These are phyloP conservation scores for Motacilla alba DNA, from an alignment of 2,113 vertebrate genomes.

Conservation along the genomic window DNA sequence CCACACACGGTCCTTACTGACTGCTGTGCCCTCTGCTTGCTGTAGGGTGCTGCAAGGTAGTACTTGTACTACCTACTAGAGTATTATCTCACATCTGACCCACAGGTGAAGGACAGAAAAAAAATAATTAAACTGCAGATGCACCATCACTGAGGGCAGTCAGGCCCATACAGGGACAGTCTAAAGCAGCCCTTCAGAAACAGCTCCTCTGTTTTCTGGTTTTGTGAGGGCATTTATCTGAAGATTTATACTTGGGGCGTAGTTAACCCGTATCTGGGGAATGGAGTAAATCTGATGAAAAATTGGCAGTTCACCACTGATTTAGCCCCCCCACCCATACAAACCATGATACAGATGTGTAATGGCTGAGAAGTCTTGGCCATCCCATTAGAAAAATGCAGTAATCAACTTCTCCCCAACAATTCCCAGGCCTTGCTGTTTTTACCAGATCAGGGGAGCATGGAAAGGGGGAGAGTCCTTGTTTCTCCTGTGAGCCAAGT, in stretches of 20 bases:
- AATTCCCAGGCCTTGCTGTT: background rate
- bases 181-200: background rate
- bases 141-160: background rate
- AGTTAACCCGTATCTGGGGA: background rate
- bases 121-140: background rate
- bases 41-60: background rate
- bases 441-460: background rate
- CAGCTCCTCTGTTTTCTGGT: background rate
- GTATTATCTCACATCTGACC: background rate
- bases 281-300: background rate
- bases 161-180: rapidly evolving
- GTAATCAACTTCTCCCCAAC: background rate
- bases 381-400: background rate
- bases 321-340: background rate
- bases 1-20: rapidly evolving
- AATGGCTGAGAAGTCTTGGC: background rate
- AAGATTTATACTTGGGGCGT: background rate
- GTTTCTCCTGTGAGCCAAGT: background rate
- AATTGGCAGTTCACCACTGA: background rate
- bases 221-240: background rate
- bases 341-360: background rate
- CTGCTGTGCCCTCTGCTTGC: background rate
- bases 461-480: background rate
- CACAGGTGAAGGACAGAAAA: background rate
- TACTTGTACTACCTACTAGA: background rate